Conservation (phyloP, 2,888 invertebrate genomes). For the Vannuccia rotundouncinata region DNA sequence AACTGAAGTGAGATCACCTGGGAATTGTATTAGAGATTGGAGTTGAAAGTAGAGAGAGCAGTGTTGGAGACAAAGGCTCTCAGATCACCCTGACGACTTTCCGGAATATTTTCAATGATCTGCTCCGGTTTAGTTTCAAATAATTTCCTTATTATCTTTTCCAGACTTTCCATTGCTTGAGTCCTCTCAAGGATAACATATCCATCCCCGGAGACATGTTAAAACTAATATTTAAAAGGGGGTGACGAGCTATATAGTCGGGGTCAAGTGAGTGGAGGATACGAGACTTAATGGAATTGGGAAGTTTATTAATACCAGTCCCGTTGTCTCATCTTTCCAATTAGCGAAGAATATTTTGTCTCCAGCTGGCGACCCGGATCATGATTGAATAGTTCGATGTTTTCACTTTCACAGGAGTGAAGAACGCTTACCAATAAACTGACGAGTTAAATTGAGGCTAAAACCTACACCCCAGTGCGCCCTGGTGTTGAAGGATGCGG, state of each 20-base stretch:
- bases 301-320: background rate
- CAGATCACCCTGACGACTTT: background rate
- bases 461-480: background rate
- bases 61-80: background rate
- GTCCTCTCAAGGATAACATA: no score
- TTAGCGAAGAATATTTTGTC: background rate
- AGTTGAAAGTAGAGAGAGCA: background rate
- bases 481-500: background rate
- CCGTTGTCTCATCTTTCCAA: conserved; percentile 1
- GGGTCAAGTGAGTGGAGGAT: no score
- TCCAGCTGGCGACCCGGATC: conserved; percentile 17
- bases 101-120: background rate
- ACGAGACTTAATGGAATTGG: background rate
- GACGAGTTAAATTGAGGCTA: background rate
- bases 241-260: no score
- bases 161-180: no score
- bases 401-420: background rate
- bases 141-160: no score
- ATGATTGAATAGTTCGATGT: conserved; percentile 4
- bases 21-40: background rate
- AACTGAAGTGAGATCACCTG: background rate
- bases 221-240: no score
- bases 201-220: no score
- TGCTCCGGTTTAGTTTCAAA: background rate
- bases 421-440: conserved; percentile 17